Evolutionary conservation across 2,797 vertebrate genomes (phyloP), one percentile per base, ranked within the genome.

Genomic region (Macropodus opercularis): DNA sequence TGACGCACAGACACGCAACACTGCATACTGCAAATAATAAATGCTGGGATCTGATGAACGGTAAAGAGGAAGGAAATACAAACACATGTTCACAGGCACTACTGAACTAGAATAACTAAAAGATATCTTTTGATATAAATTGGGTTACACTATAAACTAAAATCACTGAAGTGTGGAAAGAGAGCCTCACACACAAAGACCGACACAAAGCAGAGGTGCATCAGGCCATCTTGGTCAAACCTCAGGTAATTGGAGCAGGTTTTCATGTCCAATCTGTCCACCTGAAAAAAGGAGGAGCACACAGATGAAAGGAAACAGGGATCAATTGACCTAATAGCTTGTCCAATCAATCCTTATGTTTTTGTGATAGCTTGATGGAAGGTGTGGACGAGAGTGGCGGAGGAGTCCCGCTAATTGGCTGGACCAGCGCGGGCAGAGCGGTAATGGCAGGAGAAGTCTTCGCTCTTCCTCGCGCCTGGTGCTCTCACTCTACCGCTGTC

Each of bases 261-360:
- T 69, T 66, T 36, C 63, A 69, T 38, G 39, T 80, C 75, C 74
- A 74, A 71, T 60, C 66, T 75, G 79, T 85, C 74, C 41, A 35
- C 81, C 77, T 81, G 72, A 78, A n/a, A 75, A 85, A 85, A 68
- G 55, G 42, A 75, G 69, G 55, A 58, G 74, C 54, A 38, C 59
- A 32, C 47, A 77, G 80, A 88, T 85, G 84, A 88, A 85, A 88
- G 77, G 75, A 85, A 89, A 68, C 83, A 72, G 48, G 61, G 79
- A 90, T 90, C 87, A 89, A 87, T 87, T 87, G 83, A 86, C 83
- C 85, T 89, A 88, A 87, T 88, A 85, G 88, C 84, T 87, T 67
- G 77, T 75, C 78, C 75, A 77, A 83, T 91, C 88, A 90, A 84
- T 87, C 80, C 81, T 77, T 86, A 85, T 89, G 83, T 83, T 83